phyloP scores from a whole-genome alignment of 2,113 vertebrate genomes.

The Azemiops feae region DNA sequence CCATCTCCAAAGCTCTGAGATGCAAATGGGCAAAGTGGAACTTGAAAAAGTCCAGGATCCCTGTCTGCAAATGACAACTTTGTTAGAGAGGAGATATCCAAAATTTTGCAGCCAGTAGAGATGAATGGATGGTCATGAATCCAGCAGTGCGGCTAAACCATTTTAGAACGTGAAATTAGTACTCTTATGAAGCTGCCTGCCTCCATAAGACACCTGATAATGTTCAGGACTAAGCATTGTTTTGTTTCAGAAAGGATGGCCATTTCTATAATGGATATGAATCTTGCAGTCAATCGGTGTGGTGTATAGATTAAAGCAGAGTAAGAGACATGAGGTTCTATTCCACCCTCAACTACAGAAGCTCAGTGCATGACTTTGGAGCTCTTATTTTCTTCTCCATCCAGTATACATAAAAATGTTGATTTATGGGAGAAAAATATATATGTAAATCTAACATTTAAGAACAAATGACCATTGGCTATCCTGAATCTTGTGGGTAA shows the following conservation, averaged over 20 bases:
- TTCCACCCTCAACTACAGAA: neutral
- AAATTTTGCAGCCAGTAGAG: neutral
- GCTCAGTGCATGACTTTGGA: neutral
- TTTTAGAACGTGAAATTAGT: neutral
- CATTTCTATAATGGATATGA: neutral
- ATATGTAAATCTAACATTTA: neutral
- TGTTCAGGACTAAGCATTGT: neutral
- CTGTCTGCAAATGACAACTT: neutral
- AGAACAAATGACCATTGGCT: neutral
- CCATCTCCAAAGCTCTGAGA: neutral
- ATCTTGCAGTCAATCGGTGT: neutral
- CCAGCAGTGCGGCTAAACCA: neutral
- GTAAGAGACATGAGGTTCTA: neutral
- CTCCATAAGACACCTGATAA: neutral
- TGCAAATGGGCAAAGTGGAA: neutral
- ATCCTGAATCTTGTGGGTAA: neutral
- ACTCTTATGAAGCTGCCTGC: neutral
- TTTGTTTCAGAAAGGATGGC: neutral
- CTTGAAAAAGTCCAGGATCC: neutral
- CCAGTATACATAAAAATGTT: neutral
- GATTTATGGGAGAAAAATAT: neutral
- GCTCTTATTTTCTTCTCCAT: neutral
- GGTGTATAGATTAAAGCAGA: neutral
- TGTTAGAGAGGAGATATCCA: neutral
- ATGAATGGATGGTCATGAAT: neutral